Base-by-base conservation (phyloP, 2,797 vertebrate species). In the Channallabes apus region DNA sequence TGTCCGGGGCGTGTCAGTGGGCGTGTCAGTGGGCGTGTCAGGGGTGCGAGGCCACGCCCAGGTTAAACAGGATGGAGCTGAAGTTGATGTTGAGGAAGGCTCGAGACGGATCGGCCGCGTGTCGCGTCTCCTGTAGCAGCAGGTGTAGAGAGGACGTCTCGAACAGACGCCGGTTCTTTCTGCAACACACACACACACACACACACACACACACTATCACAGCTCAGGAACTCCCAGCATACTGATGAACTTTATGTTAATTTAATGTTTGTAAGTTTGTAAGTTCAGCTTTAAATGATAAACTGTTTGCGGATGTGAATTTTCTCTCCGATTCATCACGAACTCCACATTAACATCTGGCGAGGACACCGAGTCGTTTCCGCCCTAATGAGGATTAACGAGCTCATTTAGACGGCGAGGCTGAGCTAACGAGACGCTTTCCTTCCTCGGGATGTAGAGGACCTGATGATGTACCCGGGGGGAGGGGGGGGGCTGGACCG, bases 131-230 rank as follows among this genome's bases (percentile, higher is more conserved):
- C 91, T 95, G 93, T 89, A 98, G 94, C 86, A 93, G 90, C 58
- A 95, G 92, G 77, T 95, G 96, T 88, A 98, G 92, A 15, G 93
- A 93, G 84, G 94, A 96, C 6, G 93, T 88, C 88, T 97, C 95
- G 93, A 98, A 97, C 89, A 97, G 94, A 90, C 94, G 95, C 88
- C 94, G 96, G 92, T 97, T 99, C 91, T 92, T 94, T 91, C 96
- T 96, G 94, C 56, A 93, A 94, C 89, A 75, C 64, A 65, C 72
- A 77, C 6, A 38, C 6, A 24, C 6, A 61, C 20, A 24, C 59
- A 24, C 20, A 61, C 59, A 61, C 20, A 59, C 18, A n/a, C n/a
- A n/a, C n/a, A 17, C 15, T 41, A 41, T 41, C 41, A 7, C 7
- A 41, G 41, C 41, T 46, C 41, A 9, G 41, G 41, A 46, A 9